Base-by-base conservation (phyloP, 2,888 invertebrate genomes). In the Lordiphosa fenestrarum region DNA sequence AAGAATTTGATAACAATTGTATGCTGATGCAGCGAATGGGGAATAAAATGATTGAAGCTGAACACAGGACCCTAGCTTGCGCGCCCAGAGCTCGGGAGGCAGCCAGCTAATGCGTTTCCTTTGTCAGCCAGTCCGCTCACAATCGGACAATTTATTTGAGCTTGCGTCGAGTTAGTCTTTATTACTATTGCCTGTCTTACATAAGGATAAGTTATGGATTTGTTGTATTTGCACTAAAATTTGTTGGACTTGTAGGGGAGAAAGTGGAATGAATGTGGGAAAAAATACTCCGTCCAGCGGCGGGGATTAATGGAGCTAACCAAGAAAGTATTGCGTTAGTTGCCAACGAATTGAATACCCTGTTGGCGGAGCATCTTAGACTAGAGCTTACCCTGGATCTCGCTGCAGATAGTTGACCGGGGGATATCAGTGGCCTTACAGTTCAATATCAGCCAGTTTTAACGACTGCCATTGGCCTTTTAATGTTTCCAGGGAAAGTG, bases 171-270 rank as follows among this genome's bases (percentile, higher is more conserved):
- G 47, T 65, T 82, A 68, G 75, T 61, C 66, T 65, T 71, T 82
- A 78, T 84, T 77, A 63, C 82, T 70, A 84, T 77, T 66, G 77
- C 74, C 78, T 69, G 73, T 84, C 78, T 66, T 77, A 66, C 52
- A 51, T 60, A 44, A 60, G 57, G 21, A 77, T 74, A 82, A 74
- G 52, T 68, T 75, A 74, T 63, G 80, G 83, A 82, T 71, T 78
- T 66, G 50, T 50, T 48, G 65, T 63, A 59, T 56, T 62, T 57
- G 61, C 38, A 37, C 41, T 35, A 33, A 51, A 47, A 48, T 47
- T 54, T 19, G 15, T 38, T 53, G 47, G 36, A 10, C 40, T 25
- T 9, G 12, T 9, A 15, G 15, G n/a, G 12, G 9, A n/a, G 6
- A 13, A 36, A 15, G 21, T 12, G 35, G 10, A 9, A n/a, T 7